Percentiles rank a stretch among this genome's conserved stretches.
Conservation (phyloP, 2,113 vertebrate species). For the Hoplias malabaricus region DNA sequence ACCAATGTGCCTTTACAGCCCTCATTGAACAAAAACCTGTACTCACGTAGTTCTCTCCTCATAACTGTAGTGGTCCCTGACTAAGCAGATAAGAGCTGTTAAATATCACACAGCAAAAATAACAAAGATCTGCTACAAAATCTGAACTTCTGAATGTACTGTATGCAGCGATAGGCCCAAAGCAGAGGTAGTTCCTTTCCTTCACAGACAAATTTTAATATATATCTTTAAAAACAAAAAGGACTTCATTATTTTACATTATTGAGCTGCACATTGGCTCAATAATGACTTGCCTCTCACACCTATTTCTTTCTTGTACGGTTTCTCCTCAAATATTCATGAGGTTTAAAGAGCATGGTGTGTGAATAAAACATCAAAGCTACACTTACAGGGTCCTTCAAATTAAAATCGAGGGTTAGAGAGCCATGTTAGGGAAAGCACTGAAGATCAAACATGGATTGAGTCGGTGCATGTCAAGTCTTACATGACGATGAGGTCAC, state of each 20-base stretch:
- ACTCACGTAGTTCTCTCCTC: no score
- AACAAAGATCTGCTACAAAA: no score
- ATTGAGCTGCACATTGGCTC: background rate
- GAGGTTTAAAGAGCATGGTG: conserved; percentile 37
- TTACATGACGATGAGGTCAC: conserved; percentile 1
- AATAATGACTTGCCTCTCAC: conserved; percentile 12
- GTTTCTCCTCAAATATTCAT: conserved; percentile 42
- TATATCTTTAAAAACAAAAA: background rate
- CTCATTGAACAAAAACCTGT: background rate
- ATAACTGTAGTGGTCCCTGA: background rate
- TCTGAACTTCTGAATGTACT: background rate
- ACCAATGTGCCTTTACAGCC: background rate
- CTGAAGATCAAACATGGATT: conserved; percentile 38
- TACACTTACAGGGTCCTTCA: conserved; percentile 30
- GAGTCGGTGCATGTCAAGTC: background rate
- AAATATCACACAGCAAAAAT: no score
- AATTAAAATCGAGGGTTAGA: conserved; percentile 33
- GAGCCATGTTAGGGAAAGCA: conserved; percentile 24
- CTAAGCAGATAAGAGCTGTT: background rate
- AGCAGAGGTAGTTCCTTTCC: no score
- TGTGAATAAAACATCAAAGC: conserved; percentile 52
- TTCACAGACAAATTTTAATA: no score
- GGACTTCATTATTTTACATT: background rate
- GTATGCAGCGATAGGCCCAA: background rate
- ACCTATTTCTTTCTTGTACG: conserved; percentile 20